Base-by-base conservation (phyloP, 2,888 invertebrate species). In the Entomobrya multifasciata region DNA sequence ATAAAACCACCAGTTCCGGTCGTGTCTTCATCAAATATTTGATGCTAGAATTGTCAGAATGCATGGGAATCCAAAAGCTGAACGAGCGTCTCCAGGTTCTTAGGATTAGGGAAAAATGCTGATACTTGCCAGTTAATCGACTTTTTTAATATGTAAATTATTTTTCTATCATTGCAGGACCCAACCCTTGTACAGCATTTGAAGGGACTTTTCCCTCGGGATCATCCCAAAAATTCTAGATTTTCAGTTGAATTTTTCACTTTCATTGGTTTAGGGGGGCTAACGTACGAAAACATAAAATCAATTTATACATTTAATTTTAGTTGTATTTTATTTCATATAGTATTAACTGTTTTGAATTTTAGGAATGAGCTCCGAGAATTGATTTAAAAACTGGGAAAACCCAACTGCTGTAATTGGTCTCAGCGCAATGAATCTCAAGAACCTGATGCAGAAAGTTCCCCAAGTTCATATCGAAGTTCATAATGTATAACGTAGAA, bases 231-330 rank as follows among this genome's bases (percentile, higher is more conserved):
- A 92, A 98, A 99, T 92, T 98, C 99, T 0, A 94, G 99, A 92
- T 99, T 99, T 93, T 96, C 99, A 0, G 99, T 99, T 74, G 99
- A 99, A 92, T 99, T 98, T 93, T 99, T 99, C 93, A 98, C 98
- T 0, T 97, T 98, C 0, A 98, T 98, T 92, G 98, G 99, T 91
- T 94, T 99, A 80, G 99, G 99, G 83, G 99, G 98, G 0, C 93
- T 99, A 0, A 99, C 99, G 94, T 95, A 92, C 93, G 94, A 79
- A 4, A 67, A n/a, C 10, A 49, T 55, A 13, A 49, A 15, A n/a
- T n/a, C n/a, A n/a, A n/a, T n/a, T n/a, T n/a, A n/a, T n/a, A n/a
- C n/a, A n/a, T n/a, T n/a, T n/a, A n/a, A n/a, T n/a, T n/a, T n/a
- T n/a, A n/a, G n/a, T n/a, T n/a, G n/a, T n/a, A n/a, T n/a, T n/a